Percentiles rank a stretch among this genome's conserved stretches.
Evolutionary conservation across 2,888 invertebrate species (phyloP).

Genomic region (Camponotus fellah): DNA sequence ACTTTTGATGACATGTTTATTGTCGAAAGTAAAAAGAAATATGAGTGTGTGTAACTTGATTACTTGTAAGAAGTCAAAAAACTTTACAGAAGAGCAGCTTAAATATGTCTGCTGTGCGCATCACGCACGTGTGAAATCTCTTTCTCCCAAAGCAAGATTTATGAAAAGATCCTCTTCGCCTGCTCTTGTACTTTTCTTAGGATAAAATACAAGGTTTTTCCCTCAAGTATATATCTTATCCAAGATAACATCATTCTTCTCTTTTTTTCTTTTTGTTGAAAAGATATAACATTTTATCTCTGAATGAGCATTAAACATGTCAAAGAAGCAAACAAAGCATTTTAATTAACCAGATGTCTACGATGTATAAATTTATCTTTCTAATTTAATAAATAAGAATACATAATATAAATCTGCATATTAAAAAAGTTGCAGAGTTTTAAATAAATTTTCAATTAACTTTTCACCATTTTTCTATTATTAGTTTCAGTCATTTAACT

Average conservation of each 20-base stretch:
- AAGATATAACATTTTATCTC: neutral
- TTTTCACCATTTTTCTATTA: neutral
- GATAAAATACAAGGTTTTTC: constrained; percentile 4
- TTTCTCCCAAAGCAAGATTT: constrained; percentile 6
- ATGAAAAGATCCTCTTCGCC: neutral
- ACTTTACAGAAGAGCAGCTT: neutral
- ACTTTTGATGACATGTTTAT: constrained; percentile 39
- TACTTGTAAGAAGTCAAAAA: constrained; percentile 14
- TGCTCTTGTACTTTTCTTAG: constrained; percentile 9
- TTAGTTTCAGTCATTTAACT: neutral
- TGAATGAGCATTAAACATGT: neutral
- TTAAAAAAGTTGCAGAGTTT: neutral
- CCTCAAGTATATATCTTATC: neutral
- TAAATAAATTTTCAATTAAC: neutral
- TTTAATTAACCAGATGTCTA: neutral
- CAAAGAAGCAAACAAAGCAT: neutral
- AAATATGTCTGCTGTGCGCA: constrained; percentile 3
- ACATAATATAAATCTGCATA: neutral
- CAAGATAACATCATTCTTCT: neutral
- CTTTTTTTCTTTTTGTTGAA: neutral
- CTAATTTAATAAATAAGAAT: neutral
- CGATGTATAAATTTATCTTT: neutral
- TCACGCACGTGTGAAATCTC: constrained; percentile 30
- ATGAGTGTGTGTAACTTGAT: constrained; percentile 20
- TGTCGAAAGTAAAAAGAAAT: neutral